Evolutionary conservation across 2,113 vertebrate species (phyloP).

Genomic region (Motacilla tschutschensis): DNA sequence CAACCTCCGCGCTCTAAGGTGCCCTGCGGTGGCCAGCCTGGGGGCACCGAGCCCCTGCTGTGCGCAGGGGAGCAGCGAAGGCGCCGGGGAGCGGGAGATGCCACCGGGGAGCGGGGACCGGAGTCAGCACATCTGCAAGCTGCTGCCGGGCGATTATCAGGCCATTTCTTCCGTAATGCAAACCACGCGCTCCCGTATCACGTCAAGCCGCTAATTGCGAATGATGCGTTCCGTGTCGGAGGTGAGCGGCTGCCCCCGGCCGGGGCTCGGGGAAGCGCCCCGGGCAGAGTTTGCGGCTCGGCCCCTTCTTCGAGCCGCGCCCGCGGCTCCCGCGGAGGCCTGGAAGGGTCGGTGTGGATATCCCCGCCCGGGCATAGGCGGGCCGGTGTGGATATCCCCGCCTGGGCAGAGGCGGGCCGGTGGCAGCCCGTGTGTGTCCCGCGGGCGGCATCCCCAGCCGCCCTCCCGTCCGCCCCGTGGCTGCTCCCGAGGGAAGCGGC

Average conservation of each 20-base stretch:
- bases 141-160: neutral
- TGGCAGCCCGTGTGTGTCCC: neutral
- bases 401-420: neutral
- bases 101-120: neutral
- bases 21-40: neutral
- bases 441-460: neutral
- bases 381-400: neutral
- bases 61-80: neutral
- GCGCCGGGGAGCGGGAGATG: neutral
- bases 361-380: neutral
- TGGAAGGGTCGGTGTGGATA: neutral
- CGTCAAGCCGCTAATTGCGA: neutral
- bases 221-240: neutral
- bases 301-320: neutral
- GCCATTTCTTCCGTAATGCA: neutral
- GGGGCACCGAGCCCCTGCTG: neutral
- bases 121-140: neutral
- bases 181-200: neutral
- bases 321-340: neutral
- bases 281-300: neutral
- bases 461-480: neutral
- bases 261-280: neutral
- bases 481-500: neutral
- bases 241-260: neutral
- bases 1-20: neutral